Conservation (phyloP, 2,888 invertebrate species). For the Athalia cordata region DNA sequence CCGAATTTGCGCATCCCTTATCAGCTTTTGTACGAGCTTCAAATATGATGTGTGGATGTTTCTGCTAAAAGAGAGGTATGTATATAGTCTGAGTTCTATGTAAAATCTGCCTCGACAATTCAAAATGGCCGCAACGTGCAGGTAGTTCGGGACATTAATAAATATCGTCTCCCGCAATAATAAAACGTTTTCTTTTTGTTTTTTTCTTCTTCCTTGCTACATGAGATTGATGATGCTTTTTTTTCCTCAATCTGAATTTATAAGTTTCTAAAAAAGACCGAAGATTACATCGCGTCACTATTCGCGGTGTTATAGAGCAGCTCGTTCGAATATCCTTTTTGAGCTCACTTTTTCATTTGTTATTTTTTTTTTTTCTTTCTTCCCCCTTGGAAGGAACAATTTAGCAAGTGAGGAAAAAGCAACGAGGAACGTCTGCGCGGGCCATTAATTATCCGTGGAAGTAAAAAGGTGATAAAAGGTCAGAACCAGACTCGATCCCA, state of each 20-base stretch:
- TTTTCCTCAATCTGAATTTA: conserved; percentile 6
- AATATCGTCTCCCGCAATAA: not conserved
- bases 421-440: conserved; percentile 23
- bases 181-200: not conserved
- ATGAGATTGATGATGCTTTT: not conserved
- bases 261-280: conserved; percentile 12
- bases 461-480: conserved; percentile 35
- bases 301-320: conserved; percentile 23
- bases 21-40: conserved; percentile 93
- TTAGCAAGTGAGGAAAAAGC: conserved; percentile 15
- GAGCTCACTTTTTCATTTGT: conserved; percentile 1
- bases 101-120: not conserved
- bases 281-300: conserved; percentile 27
- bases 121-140: too few relatives aligned
- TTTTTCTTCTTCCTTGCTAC: not conserved
- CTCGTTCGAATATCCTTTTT: not conserved
- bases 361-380: not conserved
- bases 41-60: conserved; percentile 98
- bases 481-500: conserved; percentile 14
- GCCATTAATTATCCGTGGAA: conserved; percentile 30
- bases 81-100: conserved; percentile 63
- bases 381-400: conserved; percentile 23
- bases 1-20: conserved; percentile 92
- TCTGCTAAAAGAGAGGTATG: conserved; percentile 86
- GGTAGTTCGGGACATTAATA: too few relatives aligned